phyloP scores from a whole-genome alignment of 2,113 vertebrate species.

The mouse (Mus musculus) region DNA sequence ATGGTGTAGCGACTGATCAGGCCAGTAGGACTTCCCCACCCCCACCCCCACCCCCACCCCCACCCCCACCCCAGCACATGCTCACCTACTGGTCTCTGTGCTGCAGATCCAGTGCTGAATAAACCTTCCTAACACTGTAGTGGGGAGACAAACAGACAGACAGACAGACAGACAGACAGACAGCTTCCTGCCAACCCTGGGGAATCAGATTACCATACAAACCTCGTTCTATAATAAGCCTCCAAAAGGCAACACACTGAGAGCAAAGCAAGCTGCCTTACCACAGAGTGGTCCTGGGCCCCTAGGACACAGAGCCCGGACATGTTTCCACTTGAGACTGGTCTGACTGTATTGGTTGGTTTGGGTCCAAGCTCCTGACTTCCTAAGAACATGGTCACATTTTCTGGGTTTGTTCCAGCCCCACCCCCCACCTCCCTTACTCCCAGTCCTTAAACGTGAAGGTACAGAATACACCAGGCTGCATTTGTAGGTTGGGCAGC shows the following conservation, averaged over 20 bases:
- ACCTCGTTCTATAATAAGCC: fast-evolving
- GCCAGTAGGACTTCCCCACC: background rate
- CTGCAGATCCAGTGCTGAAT: background rate
- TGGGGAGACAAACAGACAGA: background rate
- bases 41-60: fast-evolving
- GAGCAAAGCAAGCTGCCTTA: background rate
- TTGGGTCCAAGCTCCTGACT: background rate
- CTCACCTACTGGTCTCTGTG: background rate
- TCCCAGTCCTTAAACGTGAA: background rate
- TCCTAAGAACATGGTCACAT: background rate
- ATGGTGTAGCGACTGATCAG: fast-evolving
- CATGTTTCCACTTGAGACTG: background rate
- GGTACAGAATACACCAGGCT: background rate
- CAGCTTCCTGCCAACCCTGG: background rate
- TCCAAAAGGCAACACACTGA: no score
- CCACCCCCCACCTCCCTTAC: fast-evolving
- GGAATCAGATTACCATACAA: no score
- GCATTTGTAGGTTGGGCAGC: background rate
- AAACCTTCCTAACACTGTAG: background rate
- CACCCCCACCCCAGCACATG: fast-evolving
- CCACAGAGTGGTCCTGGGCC: background rate
- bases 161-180: background rate
- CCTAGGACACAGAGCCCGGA: background rate
- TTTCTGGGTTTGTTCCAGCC: background rate
- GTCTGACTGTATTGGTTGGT: background rate